Conservation (phyloP, 1,140 invertebrate species). For the Varroa destructor region DNA sequence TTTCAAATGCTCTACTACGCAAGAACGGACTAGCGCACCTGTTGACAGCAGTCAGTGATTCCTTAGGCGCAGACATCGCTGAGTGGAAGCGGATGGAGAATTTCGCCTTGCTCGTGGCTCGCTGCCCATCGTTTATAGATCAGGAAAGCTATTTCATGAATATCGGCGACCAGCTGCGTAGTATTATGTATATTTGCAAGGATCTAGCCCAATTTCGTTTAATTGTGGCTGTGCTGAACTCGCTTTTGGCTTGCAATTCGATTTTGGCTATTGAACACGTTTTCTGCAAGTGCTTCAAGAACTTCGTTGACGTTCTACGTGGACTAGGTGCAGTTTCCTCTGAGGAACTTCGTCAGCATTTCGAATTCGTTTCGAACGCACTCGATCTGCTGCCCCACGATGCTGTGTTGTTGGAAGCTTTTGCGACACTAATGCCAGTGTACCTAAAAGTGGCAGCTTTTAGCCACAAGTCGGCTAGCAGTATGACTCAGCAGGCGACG, state of each 20-base stretch:
- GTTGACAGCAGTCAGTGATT: neutral
- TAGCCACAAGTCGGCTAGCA: too few species aligned
- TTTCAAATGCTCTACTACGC: neutral
- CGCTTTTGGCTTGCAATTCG: neutral
- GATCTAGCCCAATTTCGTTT: neutral
- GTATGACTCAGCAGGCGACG: neutral
- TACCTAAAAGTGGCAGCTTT: neutral
- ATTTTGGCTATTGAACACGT: neutral
- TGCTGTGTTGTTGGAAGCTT: neutral
- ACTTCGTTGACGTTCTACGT: neutral
- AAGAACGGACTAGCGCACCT: neutral
- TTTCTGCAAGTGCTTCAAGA: neutral
- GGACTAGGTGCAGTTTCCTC: neutral
- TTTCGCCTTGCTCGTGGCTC: neutral
- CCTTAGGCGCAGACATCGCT: neutral
- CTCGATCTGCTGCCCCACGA: neutral
- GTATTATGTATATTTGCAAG: neutral
- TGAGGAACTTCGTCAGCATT: neutral
- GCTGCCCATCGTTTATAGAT: neutral
- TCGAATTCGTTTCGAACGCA: neutral
- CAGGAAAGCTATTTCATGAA: neutral
- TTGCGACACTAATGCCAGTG: neutral
- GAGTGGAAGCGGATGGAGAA: conserved; percentile 6
- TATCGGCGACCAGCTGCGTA: conserved; percentile 1
- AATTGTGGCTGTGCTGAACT: neutral